phyloP scores from a whole-genome alignment of 2,113 vertebrate species.

The Ochotona curzoniae region DNA sequence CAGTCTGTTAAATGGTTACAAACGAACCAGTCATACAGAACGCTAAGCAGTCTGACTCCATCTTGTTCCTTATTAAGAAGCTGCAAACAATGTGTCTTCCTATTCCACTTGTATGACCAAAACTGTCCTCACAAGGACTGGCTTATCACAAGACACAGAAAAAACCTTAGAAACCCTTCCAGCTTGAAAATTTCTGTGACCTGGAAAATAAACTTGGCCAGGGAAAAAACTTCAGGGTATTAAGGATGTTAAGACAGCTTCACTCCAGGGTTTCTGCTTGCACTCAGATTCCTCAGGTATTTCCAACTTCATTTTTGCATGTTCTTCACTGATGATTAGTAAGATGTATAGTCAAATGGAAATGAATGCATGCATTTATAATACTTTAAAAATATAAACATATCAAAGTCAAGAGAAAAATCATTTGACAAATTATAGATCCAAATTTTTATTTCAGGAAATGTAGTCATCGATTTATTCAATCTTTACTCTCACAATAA shows the following conservation, averaged over 20 bases:
- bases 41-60: conserved; percentile 27
- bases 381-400: not conserved
- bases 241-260: not conserved
- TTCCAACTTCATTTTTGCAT: not conserved
- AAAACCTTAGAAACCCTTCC: not conserved
- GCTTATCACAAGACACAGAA: not conserved
- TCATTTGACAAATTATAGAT: not conserved
- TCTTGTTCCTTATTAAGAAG: conserved; percentile 46
- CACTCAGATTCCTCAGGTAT: not conserved
- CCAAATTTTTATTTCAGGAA: not conserved
- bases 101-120: not conserved
- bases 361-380: not conserved
- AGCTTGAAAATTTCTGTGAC: not conserved
- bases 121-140: not conserved
- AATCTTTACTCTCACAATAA: not conserved
- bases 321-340: not conserved
- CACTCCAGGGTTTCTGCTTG: not conserved
- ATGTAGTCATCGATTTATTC: not conserved
- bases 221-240: not conserved
- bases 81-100: not conserved
- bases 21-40: not conserved
- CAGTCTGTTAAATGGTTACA: not conserved
- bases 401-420: not conserved
- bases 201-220: not conserved
- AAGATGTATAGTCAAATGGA: not conserved